Evolutionary conservation across 2,113 vertebrate genomes (phyloP), one percentile per base, ranked within the genome.

Genomic region (Vireo altiloquus): DNA sequence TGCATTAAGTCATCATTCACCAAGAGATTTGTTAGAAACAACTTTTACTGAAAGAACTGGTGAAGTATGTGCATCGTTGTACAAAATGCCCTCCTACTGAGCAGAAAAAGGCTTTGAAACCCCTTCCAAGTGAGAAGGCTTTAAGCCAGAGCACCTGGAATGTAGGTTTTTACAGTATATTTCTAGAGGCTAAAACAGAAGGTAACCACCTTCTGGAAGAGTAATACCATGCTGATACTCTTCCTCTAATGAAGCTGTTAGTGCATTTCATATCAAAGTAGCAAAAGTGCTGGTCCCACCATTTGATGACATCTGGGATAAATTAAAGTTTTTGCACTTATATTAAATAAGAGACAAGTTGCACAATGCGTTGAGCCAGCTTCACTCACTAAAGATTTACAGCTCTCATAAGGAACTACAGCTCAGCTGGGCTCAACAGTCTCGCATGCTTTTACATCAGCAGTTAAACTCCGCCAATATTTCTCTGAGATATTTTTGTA

Each of bases 401-500:
- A 77, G 50, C 39, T 89, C 16, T 82, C 42, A 37, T 88, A 85
- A 88, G 66, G 57, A 91, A 47, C 61, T 82, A 78, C 49, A 92
- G 23, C 65, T 95, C 81, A 61, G n/a, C 53, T 65, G 60, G 59
- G 14, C 39, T 92, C 35, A 65, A 72, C 23, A 53, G 20, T 76
- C 69, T 75, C 24, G 12, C 31, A 52, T 2, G 9, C 25, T 53
- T 93, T 91, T 91, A 66, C 46, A 92, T 80, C 52, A 86, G 56
- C 68, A 69, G 33, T 52, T 61, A 83, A 90, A 70, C 78, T 82
- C 31, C 78, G 56, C 42, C 54, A 80, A 10, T 79, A 14, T 49
- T 95, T 74, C 65, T 81, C 39, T 50, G 47, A 87, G 74, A 85
- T 80, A 92, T 92, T 93, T 88, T 87, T 89, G 78, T 40, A 35